phyloP scores from a whole-genome alignment of 2,888 invertebrate genomes.

The Dione juno region DNA sequence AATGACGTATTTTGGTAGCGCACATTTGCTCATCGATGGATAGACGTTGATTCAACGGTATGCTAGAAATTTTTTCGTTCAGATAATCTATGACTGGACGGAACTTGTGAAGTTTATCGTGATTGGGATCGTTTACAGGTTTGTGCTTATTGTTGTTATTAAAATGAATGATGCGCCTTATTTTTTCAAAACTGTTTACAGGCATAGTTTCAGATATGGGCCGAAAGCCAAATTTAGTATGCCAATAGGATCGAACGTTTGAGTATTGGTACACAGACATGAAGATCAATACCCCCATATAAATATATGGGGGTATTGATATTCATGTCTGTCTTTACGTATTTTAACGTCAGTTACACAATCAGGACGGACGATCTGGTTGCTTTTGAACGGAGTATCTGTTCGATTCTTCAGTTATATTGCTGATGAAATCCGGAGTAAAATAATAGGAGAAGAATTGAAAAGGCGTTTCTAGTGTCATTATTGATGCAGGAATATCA shows the following conservation, averaged over 20 bases:
- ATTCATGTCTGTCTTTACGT: too few species aligned
- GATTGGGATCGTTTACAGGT: too few species aligned
- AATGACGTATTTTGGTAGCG: too few species aligned
- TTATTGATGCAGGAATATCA: neutral
- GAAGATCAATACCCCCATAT: slow-evolving; percentile 35
- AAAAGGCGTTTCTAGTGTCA: too few species aligned
- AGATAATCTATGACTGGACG: too few species aligned
- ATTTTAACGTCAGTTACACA: slow-evolving; percentile 31
- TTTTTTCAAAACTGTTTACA: neutral
- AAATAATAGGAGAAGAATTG: too few species aligned
- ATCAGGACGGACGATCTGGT: slow-evolving; percentile 33
- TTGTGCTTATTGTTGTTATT: slow-evolving; percentile 1
- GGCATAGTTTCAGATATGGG: neutral
- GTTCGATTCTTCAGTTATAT: slow-evolving; percentile 36
- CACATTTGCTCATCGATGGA: too few species aligned
- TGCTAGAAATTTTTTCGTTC: too few species aligned
- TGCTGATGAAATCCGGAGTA: slow-evolving; percentile 28
- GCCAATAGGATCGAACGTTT: slow-evolving; percentile 34
- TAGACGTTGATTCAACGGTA: too few species aligned
- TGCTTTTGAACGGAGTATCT: slow-evolving; percentile 37
- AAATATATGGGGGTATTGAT: too few species aligned
- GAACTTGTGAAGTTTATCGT: too few species aligned
- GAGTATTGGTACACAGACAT: slow-evolving; percentile 37
- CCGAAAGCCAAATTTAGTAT: slow-evolving; percentile 22
- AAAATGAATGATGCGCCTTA: neutral